A percentile compares a stretch with the other conserved stretches of the same genome.
phyloP scores from a whole-genome alignment of 2,797 vertebrate species.

The Alca torda region DNA sequence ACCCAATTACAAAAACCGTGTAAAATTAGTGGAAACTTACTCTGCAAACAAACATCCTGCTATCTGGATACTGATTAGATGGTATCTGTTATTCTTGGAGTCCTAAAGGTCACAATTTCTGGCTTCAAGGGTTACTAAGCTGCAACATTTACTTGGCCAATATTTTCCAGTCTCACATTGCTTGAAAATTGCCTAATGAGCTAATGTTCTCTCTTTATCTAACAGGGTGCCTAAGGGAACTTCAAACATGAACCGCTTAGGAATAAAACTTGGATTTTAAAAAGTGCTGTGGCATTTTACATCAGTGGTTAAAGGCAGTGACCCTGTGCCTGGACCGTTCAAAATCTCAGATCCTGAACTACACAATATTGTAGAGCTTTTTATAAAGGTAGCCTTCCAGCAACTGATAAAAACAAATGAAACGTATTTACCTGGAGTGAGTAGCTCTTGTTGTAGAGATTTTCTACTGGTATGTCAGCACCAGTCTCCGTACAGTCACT shows the following conservation, averaged over 20 bases:
- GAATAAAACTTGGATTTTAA: conserved; percentile 22
- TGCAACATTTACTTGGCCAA: conserved; percentile 66
- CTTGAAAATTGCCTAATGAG: conserved; percentile 65
- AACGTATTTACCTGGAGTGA: conserved; percentile 77
- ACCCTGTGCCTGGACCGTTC: background rate
- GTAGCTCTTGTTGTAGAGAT: conserved; percentile 80
- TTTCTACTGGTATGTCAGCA: conserved; percentile 70
- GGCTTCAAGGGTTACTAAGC: conserved; percentile 67
- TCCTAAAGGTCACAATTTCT: conserved; percentile 71
- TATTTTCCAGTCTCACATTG: conserved; percentile 67
- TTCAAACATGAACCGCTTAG: conserved; percentile 51
- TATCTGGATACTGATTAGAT: conserved; percentile 73
- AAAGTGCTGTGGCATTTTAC: background rate
- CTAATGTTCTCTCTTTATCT: conserved; percentile 61
- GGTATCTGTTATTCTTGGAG: conserved; percentile 67
- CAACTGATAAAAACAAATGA: background rate
- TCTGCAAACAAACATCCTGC: conserved; percentile 68
- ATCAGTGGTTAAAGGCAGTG: background rate
- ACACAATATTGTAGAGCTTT: background rate
- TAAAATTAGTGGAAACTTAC: conserved; percentile 65
- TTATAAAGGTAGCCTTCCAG: background rate
- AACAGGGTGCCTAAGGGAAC: conserved; percentile 46
- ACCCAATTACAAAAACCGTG: conserved; percentile 53
- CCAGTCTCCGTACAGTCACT: conserved; percentile 80
- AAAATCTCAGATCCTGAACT: background rate